phyloP scores from a whole-genome alignment of 2,113 vertebrate species.

The Chloebia gouldiae region DNA sequence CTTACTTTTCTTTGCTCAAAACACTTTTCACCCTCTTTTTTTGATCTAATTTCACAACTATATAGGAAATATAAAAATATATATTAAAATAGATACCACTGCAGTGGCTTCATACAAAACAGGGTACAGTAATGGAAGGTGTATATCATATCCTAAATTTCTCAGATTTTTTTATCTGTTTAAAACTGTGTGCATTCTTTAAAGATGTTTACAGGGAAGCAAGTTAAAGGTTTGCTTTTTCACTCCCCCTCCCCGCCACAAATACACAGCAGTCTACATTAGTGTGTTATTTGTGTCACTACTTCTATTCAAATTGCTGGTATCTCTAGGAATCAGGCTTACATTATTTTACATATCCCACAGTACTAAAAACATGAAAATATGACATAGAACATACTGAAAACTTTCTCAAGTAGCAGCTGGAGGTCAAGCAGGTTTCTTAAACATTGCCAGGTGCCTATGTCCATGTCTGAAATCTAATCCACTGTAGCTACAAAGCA shows the following conservation, averaged over 20 bases:
- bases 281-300: neutral
- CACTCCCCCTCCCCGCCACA: no score
- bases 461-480: neutral
- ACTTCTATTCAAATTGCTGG: neutral
- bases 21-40: constrained; percentile 59
- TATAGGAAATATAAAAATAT: no score
- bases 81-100: constrained; percentile 41
- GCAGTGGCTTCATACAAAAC: constrained; percentile 50
- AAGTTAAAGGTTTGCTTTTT: neutral
- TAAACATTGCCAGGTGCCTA: neutral
- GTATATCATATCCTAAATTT: neutral
- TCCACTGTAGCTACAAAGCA: neutral
- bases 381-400: neutral
- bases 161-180: neutral
- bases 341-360: neutral
- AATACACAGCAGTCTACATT: neutral
- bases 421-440: neutral
- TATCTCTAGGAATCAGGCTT: neutral
- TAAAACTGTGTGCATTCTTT: neutral
- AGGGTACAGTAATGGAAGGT: constrained; percentile 3
- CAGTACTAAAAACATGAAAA: neutral
- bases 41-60: constrained; percentile 23
- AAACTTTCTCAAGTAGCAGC: neutral
- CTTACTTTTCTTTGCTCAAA: constrained; percentile 62
- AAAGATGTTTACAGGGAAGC: neutral